phyloP scores from a whole-genome alignment of 2,888 invertebrate genomes.

The Parascotia fuliginaria region DNA sequence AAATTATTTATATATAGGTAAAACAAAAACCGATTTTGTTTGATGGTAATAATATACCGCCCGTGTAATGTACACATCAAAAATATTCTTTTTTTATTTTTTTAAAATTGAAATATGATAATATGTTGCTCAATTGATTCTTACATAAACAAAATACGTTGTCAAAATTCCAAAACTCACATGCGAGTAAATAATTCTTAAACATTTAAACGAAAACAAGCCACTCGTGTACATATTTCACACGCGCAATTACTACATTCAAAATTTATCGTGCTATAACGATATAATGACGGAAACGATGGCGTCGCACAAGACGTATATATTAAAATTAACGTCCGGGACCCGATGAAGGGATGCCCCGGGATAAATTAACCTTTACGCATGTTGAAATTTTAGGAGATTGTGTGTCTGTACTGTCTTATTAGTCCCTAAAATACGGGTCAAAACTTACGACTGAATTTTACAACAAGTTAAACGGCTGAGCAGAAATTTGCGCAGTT shows the following conservation, averaged over 20 bases:
- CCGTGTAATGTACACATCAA: too few species aligned
- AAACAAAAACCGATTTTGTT: too few species aligned
- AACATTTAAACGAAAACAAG: slow-evolving; percentile 27
- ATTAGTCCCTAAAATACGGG: not conserved
- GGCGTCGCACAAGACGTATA: slow-evolving; percentile 49
- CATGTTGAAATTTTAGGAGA: slow-evolving; percentile 19
- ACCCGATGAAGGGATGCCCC: slow-evolving; percentile 54
- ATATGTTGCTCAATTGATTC: not conserved
- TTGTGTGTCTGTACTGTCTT: slow-evolving; percentile 10
- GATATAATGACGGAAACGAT: slow-evolving; percentile 63
- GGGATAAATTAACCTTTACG: slow-evolving; percentile 52
- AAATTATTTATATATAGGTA: too few species aligned
- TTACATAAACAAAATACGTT: not conserved
- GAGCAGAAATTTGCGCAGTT: too few species aligned
- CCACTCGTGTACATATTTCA: slow-evolving; percentile 28
- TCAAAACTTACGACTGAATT: too few species aligned
- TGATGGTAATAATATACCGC: too few species aligned
- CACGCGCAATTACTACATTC: slow-evolving; percentile 49
- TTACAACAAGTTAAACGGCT: too few species aligned
- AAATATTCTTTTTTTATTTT: too few species aligned
- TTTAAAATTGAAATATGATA: too few species aligned
- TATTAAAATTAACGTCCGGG: slow-evolving; percentile 64
- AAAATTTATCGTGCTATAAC: slow-evolving; percentile 65
- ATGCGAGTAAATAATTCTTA: slow-evolving; percentile 13
- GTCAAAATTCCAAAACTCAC: slow-evolving; percentile 1